phyloP scores from a whole-genome alignment of 30 jellyfish, hydroid and myxozoan genomes.

The Sanderia malayensis region DNA sequence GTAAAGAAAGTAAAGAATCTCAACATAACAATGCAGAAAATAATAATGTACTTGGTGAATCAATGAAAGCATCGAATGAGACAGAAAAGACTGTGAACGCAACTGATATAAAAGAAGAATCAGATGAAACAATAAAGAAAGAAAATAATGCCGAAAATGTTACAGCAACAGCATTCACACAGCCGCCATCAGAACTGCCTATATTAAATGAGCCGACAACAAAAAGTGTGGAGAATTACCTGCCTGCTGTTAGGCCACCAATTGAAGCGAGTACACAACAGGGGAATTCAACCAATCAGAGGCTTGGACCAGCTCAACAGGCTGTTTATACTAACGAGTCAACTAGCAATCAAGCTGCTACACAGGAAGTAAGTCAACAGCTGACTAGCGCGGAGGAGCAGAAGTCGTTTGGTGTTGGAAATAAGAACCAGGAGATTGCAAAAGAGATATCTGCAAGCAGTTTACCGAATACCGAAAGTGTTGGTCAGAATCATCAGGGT shows the following conservation, averaged over 20 bases:
- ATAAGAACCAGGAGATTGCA: too few species aligned
- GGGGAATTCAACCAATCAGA: background rate
- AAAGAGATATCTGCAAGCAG: too few species aligned
- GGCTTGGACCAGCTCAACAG: background rate
- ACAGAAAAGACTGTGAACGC: background rate
- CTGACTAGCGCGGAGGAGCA: background rate
- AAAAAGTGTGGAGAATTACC: constrained; percentile 48
- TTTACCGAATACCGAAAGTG: too few species aligned
- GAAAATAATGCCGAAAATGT: background rate
- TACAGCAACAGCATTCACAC: constrained; percentile 3
- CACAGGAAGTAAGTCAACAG: background rate
- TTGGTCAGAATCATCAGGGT: too few species aligned
- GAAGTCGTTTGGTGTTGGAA: background rate
- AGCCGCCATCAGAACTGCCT: constrained; percentile 40
- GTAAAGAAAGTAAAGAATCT: constrained; percentile 1
- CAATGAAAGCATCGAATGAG: constrained; percentile 20
- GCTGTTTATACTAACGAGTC: background rate
- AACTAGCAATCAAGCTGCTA: background rate
- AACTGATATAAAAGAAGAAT: background rate
- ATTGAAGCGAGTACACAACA: background rate
- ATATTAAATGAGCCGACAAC: constrained; percentile 47
- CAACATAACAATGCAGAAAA: background rate
- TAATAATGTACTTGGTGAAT: constrained; percentile 21
- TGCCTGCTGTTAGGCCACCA: constrained; percentile 43
- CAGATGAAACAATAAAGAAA: background rate